Percentiles rank a stretch among this genome's conserved stretches.
phyloP scores from a whole-genome alignment of 2,797 vertebrate genomes.

The Valencia hispanica region DNA sequence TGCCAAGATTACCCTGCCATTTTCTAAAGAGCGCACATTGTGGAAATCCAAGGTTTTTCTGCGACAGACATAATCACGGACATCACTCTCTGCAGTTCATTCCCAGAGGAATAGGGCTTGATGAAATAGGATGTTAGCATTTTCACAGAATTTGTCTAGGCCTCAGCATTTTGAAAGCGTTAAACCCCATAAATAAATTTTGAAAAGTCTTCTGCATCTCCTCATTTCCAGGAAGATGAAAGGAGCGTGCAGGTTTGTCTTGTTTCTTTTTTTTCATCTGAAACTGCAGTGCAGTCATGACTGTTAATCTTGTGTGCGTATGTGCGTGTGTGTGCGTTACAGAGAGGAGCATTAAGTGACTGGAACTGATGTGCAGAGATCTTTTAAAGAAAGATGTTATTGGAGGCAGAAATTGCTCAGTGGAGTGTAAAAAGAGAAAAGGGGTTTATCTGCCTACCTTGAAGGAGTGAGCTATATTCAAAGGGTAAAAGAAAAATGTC shows the following conservation, averaged over 20 bases:
- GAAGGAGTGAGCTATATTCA: slow-evolving; percentile 39
- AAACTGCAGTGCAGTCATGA: slow-evolving; percentile 22
- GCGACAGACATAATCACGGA: slow-evolving; percentile 38
- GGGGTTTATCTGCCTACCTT: slow-evolving; percentile 38
- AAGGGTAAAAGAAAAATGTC: slow-evolving; percentile 29
- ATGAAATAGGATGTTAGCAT: slow-evolving; percentile 47
- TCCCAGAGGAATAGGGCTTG: slow-evolving; percentile 36
- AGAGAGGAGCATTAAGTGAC: slow-evolving; percentile 39
- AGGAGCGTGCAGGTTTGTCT: slow-evolving; percentile 5
- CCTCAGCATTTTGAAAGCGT: slow-evolving; percentile 41
- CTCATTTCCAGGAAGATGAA: slow-evolving; percentile 17
- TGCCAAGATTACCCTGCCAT: slow-evolving; percentile 29
- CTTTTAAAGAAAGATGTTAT: slow-evolving; percentile 23
- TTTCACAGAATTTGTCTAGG: slow-evolving; percentile 51
- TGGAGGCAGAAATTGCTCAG: slow-evolving; percentile 45
- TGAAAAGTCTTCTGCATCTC: slow-evolving; percentile 3
- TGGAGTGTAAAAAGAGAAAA: slow-evolving; percentile 26
- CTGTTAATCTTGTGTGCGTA: not conserved
- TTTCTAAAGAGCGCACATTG: slow-evolving; percentile 6
- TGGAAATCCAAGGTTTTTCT: slow-evolving; percentile 26
- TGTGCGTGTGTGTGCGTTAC: slow-evolving; percentile 10
- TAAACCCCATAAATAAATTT: slow-evolving; percentile 8
- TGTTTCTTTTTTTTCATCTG: slow-evolving; percentile 17
- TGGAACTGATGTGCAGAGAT: slow-evolving; percentile 48
- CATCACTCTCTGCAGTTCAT: slow-evolving; percentile 38